Base-by-base conservation (phyloP, 2,888 invertebrate genomes). In the Drosophila fulvimacula region DNA sequence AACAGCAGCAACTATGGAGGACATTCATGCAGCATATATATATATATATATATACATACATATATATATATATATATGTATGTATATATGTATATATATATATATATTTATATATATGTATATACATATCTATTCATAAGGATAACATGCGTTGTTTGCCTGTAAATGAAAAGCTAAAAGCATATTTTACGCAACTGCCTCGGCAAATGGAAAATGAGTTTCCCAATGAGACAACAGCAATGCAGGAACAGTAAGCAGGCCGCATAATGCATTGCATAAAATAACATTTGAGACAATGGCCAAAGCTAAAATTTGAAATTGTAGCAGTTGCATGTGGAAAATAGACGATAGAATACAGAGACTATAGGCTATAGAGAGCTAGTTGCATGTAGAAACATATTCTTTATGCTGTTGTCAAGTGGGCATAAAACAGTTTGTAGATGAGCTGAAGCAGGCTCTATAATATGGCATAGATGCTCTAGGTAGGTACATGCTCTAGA, bases 111-210 rank as follows among this genome's bases (percentile, higher is more conserved):
- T 17, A 62, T 24, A 24, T 24, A 24, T 24, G 5, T 24, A 24
- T 24, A 27, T 10, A 27, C 17, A 46, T 44, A 32, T 57, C 69
- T 51, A 46, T 66, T 46, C 46, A 38, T 17, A 62, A 44, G 58
- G 51, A 58, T 52, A 63, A 46, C 44, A 59, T 42, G 36, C 27
- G 17, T 57, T 34, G 38, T 41, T 38, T 44, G 55, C 41, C 30
- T 51, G 41, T 42, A 61, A 64, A 51, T 69, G 65, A 53, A 56
- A 66, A 49, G 24, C 52, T 52, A 21, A 65, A 74, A 66, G 62
- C 65, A 51, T 52, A 74, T 53, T 74, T 73, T 32, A 61, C 34
- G 51, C 72, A 62, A 24, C 36, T 19, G 57, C 27, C 9, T 52
- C 5, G 32, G 19, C 48, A 39, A 19, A 19, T 38, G 53, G 21